These are phyloP conservation scores for Catocala sponsa DNA, from an alignment of 2,888 invertebrate genomes.

Conservation along the genomic window DNA sequence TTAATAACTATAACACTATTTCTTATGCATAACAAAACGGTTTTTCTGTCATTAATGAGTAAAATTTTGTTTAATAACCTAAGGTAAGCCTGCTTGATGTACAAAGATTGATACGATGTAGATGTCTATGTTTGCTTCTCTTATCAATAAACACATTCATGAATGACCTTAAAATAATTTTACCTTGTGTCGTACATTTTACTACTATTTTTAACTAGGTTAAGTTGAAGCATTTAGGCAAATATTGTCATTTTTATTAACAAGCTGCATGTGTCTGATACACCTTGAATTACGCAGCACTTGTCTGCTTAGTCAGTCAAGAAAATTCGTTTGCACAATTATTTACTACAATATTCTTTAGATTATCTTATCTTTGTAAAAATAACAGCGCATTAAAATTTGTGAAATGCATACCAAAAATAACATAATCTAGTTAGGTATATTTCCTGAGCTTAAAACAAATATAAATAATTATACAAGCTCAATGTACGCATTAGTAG, in stretches of 20 bases:
- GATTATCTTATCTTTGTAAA: slow-evolving; percentile 1
- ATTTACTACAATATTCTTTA: background rate
- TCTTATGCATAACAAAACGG: no score
- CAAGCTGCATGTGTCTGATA: slow-evolving; percentile 10
- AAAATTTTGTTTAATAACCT: slow-evolving; percentile 19
- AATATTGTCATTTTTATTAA: slow-evolving; percentile 31
- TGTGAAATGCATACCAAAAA: background rate
- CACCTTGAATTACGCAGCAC: slow-evolving; percentile 14
- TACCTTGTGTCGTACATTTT: slow-evolving; percentile 48
- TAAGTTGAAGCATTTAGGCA: slow-evolving; percentile 32
- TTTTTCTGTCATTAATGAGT: slow-evolving; percentile 4
- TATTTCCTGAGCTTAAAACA: background rate
- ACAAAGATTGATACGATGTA: slow-evolving; percentile 55
- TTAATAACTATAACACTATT: no score
- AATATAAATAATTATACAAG: background rate
- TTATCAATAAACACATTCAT: slow-evolving; percentile 55
- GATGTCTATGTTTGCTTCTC: slow-evolving; percentile 44
- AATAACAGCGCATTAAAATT: background rate
- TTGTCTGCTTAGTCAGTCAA: background rate
- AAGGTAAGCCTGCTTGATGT: slow-evolving; percentile 35
- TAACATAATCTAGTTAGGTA: slow-evolving; percentile 25
- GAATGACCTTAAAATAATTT: slow-evolving; percentile 54
- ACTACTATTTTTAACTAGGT: slow-evolving; percentile 42
- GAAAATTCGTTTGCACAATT: background rate
- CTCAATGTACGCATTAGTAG: slow-evolving; percentile 25